Base-by-base conservation (phyloP, 2,888 invertebrate genomes). In the Lasioglossum morio region DNA sequence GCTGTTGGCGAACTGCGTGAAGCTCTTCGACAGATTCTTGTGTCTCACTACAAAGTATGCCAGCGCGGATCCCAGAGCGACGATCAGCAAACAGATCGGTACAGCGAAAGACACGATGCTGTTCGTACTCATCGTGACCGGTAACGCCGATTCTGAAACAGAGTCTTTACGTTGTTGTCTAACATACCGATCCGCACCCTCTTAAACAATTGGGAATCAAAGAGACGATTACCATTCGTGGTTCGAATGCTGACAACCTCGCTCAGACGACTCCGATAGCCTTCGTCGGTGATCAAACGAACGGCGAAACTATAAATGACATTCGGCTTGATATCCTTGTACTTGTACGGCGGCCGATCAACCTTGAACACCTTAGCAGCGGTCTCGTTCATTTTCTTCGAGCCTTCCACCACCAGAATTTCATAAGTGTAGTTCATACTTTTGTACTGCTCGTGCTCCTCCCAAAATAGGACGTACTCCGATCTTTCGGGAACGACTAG, bases 1-100 rank as follows among this genome's bases (percentile, higher is more conserved):
- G 89, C 97, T 97, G 94, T 97, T 97, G 53, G 98, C 97, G 95
- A 98, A 98, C 78, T 98, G 96, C 79, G 97, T 96, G 95, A 98
- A 98, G 92, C 97, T 97, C 89, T 97, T 96, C 93, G 98, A 97
- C 60, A 98, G 96, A 73, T 98, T 96, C 72, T 97, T 96, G 94
- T 98, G 97, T 46, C 98, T 96, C 75, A 98, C 93, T 81, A 97
- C 95, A 91, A 96, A 96, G 93, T 97, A 96, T 23, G 96, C 96
- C 63, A 98, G 96, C 4, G 97, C 96, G 23, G 95, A 96, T 12
- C 96, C 95, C 14, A 97, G 96, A 19, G 96, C 96, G 14, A 97
- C 90, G 60, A 97, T 93, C 19, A 97, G 95, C 77, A 97, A 94
- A 73, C 95, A 94, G 4, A 96, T 95, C 3, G 97, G 96, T 85